phyloP scores from a whole-genome alignment of 2,888 invertebrate species.

The Ennomos erosarius region DNA sequence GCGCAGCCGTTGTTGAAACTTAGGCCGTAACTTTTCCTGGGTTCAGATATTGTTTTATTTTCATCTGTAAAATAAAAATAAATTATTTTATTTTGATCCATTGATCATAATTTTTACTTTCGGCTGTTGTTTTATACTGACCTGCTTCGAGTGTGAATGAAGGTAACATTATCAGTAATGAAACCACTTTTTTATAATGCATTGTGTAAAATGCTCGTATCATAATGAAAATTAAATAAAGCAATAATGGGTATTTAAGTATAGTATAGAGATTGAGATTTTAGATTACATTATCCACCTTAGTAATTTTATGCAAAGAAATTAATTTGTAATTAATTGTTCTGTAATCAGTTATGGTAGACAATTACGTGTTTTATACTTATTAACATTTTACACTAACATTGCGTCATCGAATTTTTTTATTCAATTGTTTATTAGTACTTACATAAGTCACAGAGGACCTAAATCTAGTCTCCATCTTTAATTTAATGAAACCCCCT shows the following conservation, averaged over 20 bases:
- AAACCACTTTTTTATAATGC: conserved; percentile 11
- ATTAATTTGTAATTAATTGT: too few relatives aligned
- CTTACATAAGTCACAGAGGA: too few relatives aligned
- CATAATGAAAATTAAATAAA: too few relatives aligned
- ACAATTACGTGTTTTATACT: too few relatives aligned
- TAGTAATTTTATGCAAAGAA: too few relatives aligned
- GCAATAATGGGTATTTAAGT: neutral
- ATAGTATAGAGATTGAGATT: neutral
- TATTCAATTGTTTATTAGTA: too few relatives aligned
- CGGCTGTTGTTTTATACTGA: conserved; percentile 1
- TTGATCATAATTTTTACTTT: too few relatives aligned
- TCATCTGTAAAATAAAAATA: conserved; percentile 9
- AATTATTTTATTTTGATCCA: neutral
- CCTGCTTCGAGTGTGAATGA: conserved; percentile 5
- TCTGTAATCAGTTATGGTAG: too few relatives aligned
- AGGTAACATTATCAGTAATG: conserved; percentile 8
- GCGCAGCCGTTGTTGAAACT: conserved; percentile 57
- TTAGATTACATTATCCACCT: too few relatives aligned
- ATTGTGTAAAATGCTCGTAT: conserved; percentile 2
- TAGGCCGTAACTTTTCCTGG: conserved; percentile 67
- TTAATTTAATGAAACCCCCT: neutral
- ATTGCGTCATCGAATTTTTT: too few relatives aligned
- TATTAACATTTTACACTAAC: too few relatives aligned
- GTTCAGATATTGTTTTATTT: conserved; percentile 30
- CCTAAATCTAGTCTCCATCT: too few relatives aligned